Base-by-base conservation (phyloP, 30 jellyfish, hydroid and myxozoan species). In the Turritopsis rubra region DNA sequence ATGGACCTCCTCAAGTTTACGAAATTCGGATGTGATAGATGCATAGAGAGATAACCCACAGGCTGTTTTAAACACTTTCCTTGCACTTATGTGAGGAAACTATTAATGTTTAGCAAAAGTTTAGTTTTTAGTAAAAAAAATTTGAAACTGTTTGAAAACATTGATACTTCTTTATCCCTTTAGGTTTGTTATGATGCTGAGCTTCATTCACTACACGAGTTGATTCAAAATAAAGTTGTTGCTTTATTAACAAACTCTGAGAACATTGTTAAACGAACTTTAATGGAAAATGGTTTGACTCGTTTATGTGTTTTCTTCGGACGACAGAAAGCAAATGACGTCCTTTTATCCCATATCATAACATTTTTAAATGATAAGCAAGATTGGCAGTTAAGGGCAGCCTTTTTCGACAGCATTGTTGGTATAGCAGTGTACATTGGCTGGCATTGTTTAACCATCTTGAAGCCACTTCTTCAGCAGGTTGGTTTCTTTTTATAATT, bases 291-390 rank as follows among this genome's bases (percentile, higher is more conserved):
- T 53, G 98, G 98, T 71, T 88, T 92, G 29, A 85, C 95, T 18
- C 96, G 96, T 23, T 87, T 92, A 18, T 92, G 98, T 72, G 98
- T 92, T 16, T 92, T 92, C 84, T 92, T 92, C 68, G 98, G 98
- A n/a, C 91, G 98, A 23, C 98, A 92, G 86, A 92, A 92, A 76
- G 98, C 98, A 29, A 92, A 92, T 81, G 98, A 88, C 72, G 90
- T 92, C 20, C 87, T 92, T 18, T 86, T 92, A 72, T 92, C 98
- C 28, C 98, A 92, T 76, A 92, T 92, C 81, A 92, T 92, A 60
- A 92, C 98, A 65, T 92, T 92, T 66, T 75, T 92, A 70, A 92
- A 92, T 72, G 98, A 92, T 85, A 92, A 88, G 70, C 89, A 89
- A 8, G 98, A 92, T 68, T 92, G 98, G 98, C 95, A 92, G 80